Conservation (phyloP, 2,797 vertebrate species). For the Serranus cabrilla region DNA sequence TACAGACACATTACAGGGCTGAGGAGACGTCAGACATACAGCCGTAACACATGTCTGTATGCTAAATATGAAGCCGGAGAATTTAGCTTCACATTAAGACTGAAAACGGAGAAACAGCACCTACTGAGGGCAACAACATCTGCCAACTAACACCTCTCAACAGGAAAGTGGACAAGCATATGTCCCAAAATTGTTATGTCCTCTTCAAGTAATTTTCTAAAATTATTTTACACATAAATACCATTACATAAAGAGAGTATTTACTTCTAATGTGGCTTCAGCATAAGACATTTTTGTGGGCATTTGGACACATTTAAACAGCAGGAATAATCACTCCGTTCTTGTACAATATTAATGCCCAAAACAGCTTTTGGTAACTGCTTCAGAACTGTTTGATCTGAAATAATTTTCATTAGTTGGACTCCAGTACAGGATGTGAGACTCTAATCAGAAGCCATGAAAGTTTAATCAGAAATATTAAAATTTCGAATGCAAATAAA, state of each 20-base stretch:
- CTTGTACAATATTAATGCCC: neutral
- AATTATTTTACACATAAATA: neutral
- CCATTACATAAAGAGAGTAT: neutral
- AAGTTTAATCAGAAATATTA: slow-evolving; percentile 7
- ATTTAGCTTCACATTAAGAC: neutral
- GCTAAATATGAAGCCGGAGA: neutral
- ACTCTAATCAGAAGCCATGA: slow-evolving; percentile 3
- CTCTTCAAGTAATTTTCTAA: neutral
- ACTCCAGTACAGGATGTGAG: neutral
- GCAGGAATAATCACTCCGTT: neutral
- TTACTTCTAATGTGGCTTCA: neutral
- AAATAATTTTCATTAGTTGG: neutral
- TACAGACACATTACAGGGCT: neutral
- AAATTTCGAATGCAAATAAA: neutral
- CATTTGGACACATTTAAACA: neutral
- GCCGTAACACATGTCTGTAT: too few species aligned
- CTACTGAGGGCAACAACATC: neutral
- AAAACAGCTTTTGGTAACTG: neutral
- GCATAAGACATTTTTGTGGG: neutral
- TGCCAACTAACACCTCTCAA: neutral
- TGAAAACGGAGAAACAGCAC: neutral
- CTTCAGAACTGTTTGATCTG: neutral
- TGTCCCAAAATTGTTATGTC: neutral
- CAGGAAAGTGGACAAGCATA: neutral
- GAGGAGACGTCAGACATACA: neutral